A percentile compares a stretch with the other conserved stretches of the same genome.
Evolutionary conservation across 1,140 invertebrate species (phyloP).

Genomic region (Helicoverpa zea): DNA sequence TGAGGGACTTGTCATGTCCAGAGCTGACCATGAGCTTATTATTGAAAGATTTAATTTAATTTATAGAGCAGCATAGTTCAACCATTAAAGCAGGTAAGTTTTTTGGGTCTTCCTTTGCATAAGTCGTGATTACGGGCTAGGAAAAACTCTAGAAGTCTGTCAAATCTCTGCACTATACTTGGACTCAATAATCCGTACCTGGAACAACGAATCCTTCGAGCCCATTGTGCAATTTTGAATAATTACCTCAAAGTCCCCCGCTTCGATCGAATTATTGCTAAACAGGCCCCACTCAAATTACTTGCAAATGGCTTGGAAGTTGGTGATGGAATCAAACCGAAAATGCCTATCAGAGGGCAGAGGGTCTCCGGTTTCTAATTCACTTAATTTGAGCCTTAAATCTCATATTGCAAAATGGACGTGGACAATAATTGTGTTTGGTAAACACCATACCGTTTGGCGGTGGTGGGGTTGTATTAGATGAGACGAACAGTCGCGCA

Average conservation of each 20-base stretch:
- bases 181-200: background rate
- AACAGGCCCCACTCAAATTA: conserved; percentile 33
- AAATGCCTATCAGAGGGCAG: conserved; percentile 36
- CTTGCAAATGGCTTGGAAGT: conserved; percentile 37
- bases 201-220: background rate
- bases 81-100: too few relatives aligned
- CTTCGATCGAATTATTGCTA: conserved; percentile 22
- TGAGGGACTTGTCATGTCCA: too few relatives aligned
- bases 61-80: too few relatives aligned
- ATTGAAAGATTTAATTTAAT: too few relatives aligned
- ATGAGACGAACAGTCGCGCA: background rate
- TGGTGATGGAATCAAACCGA: conserved; percentile 30
- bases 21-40: too few relatives aligned
- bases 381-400: conserved; percentile 83
- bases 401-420: conserved; percentile 84
- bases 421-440: conserved; percentile 80
- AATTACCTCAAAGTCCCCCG: conserved; percentile 7
- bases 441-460: conserved; percentile 58
- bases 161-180: too few relatives aligned
- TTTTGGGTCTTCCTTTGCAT: too few relatives aligned
- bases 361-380: conserved; percentile 73
- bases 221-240: conserved; percentile 6
- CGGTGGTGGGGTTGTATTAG: background rate
- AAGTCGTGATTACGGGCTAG: too few relatives aligned
- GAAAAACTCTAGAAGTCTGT: too few relatives aligned